Evolutionary conservation across 2,888 invertebrate species (phyloP), one percentile per base, ranked within the genome.

Genomic region (Eristalinus sepulchralis): DNA sequence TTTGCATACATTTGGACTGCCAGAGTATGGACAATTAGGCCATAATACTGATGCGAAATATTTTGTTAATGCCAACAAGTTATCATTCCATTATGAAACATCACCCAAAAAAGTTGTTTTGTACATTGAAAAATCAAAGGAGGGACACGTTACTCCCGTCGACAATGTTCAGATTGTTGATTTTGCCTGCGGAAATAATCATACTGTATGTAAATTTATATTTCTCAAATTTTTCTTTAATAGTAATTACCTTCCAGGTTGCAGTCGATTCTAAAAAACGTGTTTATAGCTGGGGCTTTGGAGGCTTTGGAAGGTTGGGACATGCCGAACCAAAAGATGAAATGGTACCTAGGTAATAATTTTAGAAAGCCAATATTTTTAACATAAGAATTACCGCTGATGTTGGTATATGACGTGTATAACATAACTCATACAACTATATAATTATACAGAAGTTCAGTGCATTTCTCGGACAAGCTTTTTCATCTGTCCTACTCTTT

Each of bases 11-110:
- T 98, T 98, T 91, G 98, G 98, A 0, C 94, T 97, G 89, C 98
- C 98, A 0, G 98, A 98, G 90, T 97, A 97, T 91, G 98, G 98
- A 0, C 98, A 98, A 90, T 92, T 98, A 64, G 98, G 98, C 27
- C 98, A 98, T 92, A 98, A 98, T 92, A 97, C 98, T 0, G 98
- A 98, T 92, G 98, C 98, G 24, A 97, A 98, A 92, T 98, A 97
- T 92, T 98, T 98, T 92, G 96, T 97, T 80, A 97, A 97, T 13
- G 96, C 96, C 88, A 98, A 96, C 47, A 98, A 97, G 91, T 94
- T 98, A 90, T 96, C 96, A 89, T 98, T 95, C 94, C 96, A 97
- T 91, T 97, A 95, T 92, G 97, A 97, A 92, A 95, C 96, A 72
- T 94, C 95, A 64, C 98, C 98, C 6, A 96, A 97, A 90, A 95